Percentiles rank a stretch among this genome's conserved stretches.
Conservation (phyloP, 1,140 invertebrate genomes). For the Megalopta genalis region DNA sequence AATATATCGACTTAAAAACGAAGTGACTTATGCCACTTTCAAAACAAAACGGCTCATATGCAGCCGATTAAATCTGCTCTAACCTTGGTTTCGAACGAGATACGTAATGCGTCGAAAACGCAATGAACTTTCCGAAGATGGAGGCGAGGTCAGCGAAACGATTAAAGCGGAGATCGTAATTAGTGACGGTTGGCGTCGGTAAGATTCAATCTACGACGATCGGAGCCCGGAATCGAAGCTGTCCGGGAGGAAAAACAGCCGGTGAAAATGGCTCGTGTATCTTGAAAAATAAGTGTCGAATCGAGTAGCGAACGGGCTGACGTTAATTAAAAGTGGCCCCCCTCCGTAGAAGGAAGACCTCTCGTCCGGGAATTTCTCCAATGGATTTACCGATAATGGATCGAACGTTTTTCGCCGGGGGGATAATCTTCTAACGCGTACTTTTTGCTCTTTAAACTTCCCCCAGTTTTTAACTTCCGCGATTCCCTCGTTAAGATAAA, state of each 20-base stretch:
- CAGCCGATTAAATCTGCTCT: no score
- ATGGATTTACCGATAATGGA: conserved; percentile 47
- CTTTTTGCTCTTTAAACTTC: conserved; percentile 43
- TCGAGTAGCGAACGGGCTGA: conserved; percentile 34
- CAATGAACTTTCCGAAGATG: neutral
- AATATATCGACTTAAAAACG: no score
- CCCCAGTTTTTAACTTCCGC: conserved; percentile 24
- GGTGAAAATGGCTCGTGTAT: conserved; percentile 47
- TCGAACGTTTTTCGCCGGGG: conserved; percentile 46
- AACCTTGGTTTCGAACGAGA: no score
- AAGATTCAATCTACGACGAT: conserved; percentile 54
- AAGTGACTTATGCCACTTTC: no score
- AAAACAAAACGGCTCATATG: no score
- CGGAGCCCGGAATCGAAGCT: conserved; percentile 29
- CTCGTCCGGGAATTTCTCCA: conserved; percentile 42
- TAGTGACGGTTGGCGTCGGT: conserved; percentile 33
- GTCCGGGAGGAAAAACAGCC: conserved; percentile 3
- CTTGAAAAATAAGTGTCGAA: conserved; percentile 61
- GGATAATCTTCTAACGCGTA: conserved; percentile 33
- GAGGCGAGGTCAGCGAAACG: neutral
- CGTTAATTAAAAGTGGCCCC: conserved; percentile 61
- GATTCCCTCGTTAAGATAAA: conserved; percentile 34
- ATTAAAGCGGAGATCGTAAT: conserved; percentile 38
- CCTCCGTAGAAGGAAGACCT: conserved; percentile 39
- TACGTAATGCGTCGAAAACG: neutral